Conservation (phyloP, 2,113 vertebrate species). For the Tretioscincus oriximinensis region DNA sequence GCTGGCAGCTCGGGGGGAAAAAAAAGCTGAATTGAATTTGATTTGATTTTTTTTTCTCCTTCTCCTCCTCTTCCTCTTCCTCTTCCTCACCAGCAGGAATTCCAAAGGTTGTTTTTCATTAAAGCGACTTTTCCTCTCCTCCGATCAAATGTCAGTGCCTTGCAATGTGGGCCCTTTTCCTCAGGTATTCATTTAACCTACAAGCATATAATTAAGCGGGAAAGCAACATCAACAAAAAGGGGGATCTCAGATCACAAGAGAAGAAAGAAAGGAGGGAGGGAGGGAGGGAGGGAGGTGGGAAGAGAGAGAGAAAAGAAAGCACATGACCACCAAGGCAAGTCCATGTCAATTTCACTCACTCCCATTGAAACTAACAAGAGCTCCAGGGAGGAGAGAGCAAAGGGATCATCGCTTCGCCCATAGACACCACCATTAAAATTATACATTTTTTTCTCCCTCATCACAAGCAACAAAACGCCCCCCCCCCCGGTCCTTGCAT, state of each 20-base stretch:
- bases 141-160: conserved; percentile 97
- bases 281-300: conserved; percentile 56
- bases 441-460: conserved; percentile 86
- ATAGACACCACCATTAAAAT: conserved; percentile 89
- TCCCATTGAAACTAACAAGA: conserved; percentile 87
- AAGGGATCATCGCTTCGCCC: conserved; percentile 83
- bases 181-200: conserved; percentile 93
- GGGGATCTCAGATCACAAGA: conserved; percentile 82
- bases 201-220: conserved; percentile 90
- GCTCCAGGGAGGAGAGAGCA: conserved; percentile 81
- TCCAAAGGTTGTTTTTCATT: conserved; percentile 98
- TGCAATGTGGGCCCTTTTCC: conserved; percentile 87
- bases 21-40: conserved; percentile 93
- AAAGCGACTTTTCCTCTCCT: conserved; percentile 91
- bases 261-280: conserved; percentile 79
- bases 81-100: conserved; percentile 93
- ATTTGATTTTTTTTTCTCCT: background rate
- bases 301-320: conserved; percentile 58
- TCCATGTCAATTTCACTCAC: conserved; percentile 91
- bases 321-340: conserved; percentile 87
- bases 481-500: conserved; percentile 86
- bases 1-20: conserved; percentile 84
- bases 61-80: background rate
- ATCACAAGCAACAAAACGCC: conserved; percentile 88
- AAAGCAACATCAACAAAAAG: conserved; percentile 83